A percentile compares a stretch with the other conserved stretches of the same genome.
phyloP scores from a whole-genome alignment of 2,113 vertebrate species.

The Xenus cinereus region DNA sequence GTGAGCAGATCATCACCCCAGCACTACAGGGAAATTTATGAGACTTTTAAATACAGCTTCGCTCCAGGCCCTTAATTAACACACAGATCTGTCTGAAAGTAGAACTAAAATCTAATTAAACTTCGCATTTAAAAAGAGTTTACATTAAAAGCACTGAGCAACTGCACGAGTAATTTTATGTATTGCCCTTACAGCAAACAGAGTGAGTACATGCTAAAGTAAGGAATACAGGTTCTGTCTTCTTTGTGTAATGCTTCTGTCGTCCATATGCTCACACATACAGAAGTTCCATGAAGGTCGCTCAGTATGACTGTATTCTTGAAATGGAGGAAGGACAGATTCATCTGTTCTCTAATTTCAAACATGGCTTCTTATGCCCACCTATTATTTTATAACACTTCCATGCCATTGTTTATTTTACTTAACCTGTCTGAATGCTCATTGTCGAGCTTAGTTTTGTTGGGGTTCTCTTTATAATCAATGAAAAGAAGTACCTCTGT shows the following conservation, averaged over 20 bases:
- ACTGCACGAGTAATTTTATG: background rate
- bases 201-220: background rate
- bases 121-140: background rate
- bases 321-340: background rate
- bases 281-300: background rate
- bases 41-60: background rate
- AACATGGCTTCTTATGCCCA: background rate
- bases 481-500: background rate
- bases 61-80: conserved; percentile 47
- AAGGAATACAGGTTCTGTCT: background rate
- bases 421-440: background rate
- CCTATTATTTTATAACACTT: background rate
- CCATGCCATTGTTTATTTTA: background rate
- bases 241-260: background rate
- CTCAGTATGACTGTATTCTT: background rate
- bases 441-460: background rate
- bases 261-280: background rate
- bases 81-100: conserved; percentile 31
- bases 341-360: background rate
- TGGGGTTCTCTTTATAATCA: background rate
- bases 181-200: background rate
- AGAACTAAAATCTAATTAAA: conserved; percentile 36
- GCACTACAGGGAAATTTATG: conserved; percentile 6
- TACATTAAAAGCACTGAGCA: background rate
- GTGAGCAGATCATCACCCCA: conserved; percentile 32